Evolutionary conservation across 2,113 vertebrate species (phyloP).

Genomic region (Microcebus griseorufus): DNA sequence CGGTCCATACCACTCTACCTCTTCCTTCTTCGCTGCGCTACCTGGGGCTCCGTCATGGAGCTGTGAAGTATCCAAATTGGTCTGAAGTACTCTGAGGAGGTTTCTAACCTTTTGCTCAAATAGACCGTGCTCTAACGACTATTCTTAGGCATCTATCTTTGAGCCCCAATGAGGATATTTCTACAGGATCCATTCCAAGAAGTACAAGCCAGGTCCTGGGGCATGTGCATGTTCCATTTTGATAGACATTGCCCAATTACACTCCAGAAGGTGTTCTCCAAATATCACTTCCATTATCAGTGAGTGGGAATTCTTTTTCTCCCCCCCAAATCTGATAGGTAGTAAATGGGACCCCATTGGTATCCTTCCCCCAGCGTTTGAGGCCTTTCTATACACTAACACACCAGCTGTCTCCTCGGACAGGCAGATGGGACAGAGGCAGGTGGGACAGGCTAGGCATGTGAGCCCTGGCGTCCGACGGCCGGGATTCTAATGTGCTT

Average conservation of each 20-base stretch:
- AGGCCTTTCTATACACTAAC: background rate
- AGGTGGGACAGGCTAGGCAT: rapidly evolving
- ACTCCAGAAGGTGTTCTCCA: background rate
- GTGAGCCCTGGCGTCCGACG: rapidly evolving
- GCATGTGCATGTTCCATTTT: background rate
- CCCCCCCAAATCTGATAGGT: background rate
- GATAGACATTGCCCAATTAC: too few relatives aligned
- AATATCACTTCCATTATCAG: background rate
- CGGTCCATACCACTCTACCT: rapidly evolving
- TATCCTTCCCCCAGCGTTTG: background rate
- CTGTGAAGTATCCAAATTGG: background rate
- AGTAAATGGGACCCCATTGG: background rate
- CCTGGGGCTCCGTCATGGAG: rapidly evolving
- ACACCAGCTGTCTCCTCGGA: background rate
- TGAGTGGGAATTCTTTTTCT: background rate
- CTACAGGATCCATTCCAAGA: background rate
- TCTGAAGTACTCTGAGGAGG: background rate
- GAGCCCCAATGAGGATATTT: background rate
- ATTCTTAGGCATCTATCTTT: too few relatives aligned
- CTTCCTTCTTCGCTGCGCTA: background rate
- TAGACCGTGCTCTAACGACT: background rate
- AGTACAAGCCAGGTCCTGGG: background rate
- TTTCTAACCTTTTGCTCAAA: background rate
- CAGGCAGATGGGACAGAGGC: rapidly evolving
- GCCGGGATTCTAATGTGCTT: background rate